A percentile compares a stretch with the other conserved stretches of the same genome.
Conservation (phyloP, 2,888 invertebrate species). For the Saturnia pavonia region DNA sequence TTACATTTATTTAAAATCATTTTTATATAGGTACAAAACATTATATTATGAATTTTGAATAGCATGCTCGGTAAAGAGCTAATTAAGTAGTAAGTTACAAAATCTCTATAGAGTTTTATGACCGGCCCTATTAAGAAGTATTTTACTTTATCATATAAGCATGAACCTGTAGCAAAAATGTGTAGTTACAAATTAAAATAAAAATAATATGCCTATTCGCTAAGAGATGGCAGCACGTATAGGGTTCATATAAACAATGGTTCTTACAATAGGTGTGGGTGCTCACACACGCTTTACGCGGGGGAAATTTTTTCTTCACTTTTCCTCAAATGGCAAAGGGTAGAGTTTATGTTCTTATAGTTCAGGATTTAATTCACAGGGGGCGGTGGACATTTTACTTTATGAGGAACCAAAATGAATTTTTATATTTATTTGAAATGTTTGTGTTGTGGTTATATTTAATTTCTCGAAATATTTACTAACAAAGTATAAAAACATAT, state of each 20-base stretch:
- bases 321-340: slow-evolving; percentile 59
- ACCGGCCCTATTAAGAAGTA: background rate
- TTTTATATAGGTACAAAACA: background rate
- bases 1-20: background rate
- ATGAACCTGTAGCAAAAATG: background rate
- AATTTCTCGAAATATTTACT: background rate
- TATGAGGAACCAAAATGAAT: background rate
- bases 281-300: slow-evolving; percentile 51
- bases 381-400: slow-evolving; percentile 58
- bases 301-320: slow-evolving; percentile 62
- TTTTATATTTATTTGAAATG: background rate
- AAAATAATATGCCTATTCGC: slow-evolving; percentile 47
- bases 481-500: background rate
- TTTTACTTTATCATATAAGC: no score
- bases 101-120: background rate
- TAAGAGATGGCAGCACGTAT: slow-evolving; percentile 65
- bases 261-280: slow-evolving; percentile 39
- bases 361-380: slow-evolving; percentile 65
- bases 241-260: slow-evolving; percentile 33
- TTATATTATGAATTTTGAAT: background rate
- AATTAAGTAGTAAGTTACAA: background rate
- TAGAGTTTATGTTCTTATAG: slow-evolving; percentile 63
- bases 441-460: background rate
- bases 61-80: background rate
- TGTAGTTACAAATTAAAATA: background rate